phyloP scores from a whole-genome alignment of 2,113 vertebrate genomes.

The Muntiacus reevesi region DNA sequence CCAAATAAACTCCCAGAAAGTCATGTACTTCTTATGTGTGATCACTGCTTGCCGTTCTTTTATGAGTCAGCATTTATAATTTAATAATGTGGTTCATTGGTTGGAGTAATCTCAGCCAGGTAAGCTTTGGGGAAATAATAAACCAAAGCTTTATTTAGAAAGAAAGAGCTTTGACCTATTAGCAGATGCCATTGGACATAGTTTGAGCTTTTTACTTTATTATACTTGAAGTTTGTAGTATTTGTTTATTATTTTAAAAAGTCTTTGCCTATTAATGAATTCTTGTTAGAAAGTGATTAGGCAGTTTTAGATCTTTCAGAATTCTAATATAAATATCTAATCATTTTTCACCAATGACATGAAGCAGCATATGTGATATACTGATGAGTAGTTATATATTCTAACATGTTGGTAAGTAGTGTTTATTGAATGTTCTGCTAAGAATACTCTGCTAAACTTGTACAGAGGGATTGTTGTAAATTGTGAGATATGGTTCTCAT shows the following conservation, averaged over 20 bases:
- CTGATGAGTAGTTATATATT: not conserved
- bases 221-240: not conserved
- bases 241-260: not conserved
- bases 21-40: not conserved
- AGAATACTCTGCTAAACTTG: not conserved
- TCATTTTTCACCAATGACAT: not conserved
- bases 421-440: not conserved
- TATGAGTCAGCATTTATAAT: not conserved
- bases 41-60: not conserved
- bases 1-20: not conserved
- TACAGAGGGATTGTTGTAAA: not conserved
- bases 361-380: not conserved
- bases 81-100: not conserved
- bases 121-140: not conserved
- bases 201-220: slow-evolving; percentile 24
- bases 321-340: not conserved
- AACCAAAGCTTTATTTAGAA: slow-evolving; percentile 23
- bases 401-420: not conserved
- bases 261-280: not conserved
- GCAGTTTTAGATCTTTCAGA: not conserved
- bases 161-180: not conserved
- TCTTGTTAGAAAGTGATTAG: not conserved
- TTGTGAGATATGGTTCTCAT: not conserved
- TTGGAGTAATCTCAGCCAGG: not conserved
- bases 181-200: slow-evolving; percentile 39